Base-by-base conservation (phyloP, 2,113 vertebrate genomes). In the Apodemus speciosus region DNA sequence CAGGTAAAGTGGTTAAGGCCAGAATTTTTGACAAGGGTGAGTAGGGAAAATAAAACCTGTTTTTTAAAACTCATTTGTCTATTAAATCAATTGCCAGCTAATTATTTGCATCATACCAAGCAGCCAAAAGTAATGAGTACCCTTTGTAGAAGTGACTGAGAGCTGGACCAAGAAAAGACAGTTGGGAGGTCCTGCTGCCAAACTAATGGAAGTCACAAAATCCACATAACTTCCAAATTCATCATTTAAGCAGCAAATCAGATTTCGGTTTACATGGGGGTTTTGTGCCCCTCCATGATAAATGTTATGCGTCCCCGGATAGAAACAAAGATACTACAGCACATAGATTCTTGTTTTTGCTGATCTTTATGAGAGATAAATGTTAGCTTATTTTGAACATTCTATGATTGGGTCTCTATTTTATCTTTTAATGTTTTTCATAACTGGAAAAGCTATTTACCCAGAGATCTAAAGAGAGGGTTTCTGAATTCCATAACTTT, bases 81-180 rank as follows among this genome's bases (percentile, higher is more conserved):
- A 75, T 91, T 86, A 76, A 9, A 32, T 62, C 20, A 94, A 76
- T 66, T 79, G 73, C 58, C 51, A 69, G 35, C 10, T 93, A 93
- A 96, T 96, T 87, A 91, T 93, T 93, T 88, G 35, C 38, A 84
- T 71, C 8, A 53, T 38, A 90, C 35, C 43, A 76, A 90, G 53
- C 38, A 40, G 58, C 58, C 85, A 69, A 53, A 83, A 91, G 51
- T 51, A 66, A 71, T 75, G 35, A 43, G 23, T 21, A 51, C 81
- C 20, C 56, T 93, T 77, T 89, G 30, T 43, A 62, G 88, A 77
- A 23, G 71, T 56, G 46, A 38, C 23, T 86, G 35, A 85, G 71
- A 89, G 32, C 35, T 58, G 27, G 38, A 66, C 71, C 76, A 93
- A 76, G 85, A 85, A 46, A 35, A 80, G 9, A 38, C 80, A 89